Percentiles rank a stretch among this genome's conserved stretches.
Evolutionary conservation across 2,113 vertebrate genomes (phyloP).

Genomic region (Caranx melampygus): DNA sequence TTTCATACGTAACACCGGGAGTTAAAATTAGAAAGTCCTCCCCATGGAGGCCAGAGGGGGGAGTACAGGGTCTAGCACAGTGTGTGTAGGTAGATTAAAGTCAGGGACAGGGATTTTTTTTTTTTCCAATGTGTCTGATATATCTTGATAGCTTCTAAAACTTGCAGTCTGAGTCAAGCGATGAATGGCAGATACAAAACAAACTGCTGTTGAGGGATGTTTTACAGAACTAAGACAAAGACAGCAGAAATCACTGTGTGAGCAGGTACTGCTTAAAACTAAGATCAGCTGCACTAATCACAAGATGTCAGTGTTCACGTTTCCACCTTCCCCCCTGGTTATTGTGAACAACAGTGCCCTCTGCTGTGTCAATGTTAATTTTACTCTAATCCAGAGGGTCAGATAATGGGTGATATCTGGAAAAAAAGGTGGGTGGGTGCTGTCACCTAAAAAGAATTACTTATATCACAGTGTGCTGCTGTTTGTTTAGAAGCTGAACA

Average conservation of each 20-base stretch:
- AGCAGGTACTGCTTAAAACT: background rate
- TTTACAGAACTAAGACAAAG: background rate
- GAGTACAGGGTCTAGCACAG: background rate
- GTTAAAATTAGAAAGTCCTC: slow-evolving; percentile 55
- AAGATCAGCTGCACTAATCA: background rate
- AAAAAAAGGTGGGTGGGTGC: background rate
- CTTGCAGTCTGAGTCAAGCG: background rate
- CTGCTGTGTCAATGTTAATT: slow-evolving; percentile 28
- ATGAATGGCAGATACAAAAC: too few species aligned
- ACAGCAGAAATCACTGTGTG: background rate
- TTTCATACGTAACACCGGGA: slow-evolving; percentile 35
- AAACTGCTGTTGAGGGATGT: too few species aligned
- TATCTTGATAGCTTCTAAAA: too few species aligned
- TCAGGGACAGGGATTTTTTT: background rate
- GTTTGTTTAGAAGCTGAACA: background rate
- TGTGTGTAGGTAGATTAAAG: background rate
- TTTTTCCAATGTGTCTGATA: background rate
- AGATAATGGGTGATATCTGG: background rate
- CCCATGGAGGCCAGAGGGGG: background rate
- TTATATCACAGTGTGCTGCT: background rate
- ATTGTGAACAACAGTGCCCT: slow-evolving; percentile 34
- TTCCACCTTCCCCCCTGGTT: too few species aligned
- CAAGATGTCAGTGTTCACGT: background rate
- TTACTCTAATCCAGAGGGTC: background rate
- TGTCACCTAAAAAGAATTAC: background rate